Base-by-base conservation (phyloP, 2,113 vertebrate genomes). In the Zapornia atra region DNA sequence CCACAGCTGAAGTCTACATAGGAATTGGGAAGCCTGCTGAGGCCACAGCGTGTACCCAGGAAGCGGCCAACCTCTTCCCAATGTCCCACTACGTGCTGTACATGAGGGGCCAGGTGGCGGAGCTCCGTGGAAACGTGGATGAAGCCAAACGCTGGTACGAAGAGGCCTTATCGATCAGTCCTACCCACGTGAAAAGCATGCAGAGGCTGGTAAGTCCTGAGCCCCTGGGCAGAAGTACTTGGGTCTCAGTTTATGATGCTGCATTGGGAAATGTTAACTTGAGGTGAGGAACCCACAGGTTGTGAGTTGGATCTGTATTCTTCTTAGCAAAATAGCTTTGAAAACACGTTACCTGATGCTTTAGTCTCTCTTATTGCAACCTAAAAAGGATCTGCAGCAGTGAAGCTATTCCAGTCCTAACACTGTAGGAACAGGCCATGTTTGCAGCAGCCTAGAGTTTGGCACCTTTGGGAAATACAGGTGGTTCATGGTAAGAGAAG, bases 121-220 rank as follows among this genome's bases (percentile, higher is more conserved):
- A 99, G 97, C 99, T 99, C 57, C 98, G 98, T 56, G 99, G 99
- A 38, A 99, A 99, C 96, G 95, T 98, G 1, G 99, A 99, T 19
- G 99, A 99, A 91, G 99, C 99, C 79, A 99, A 98, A 83, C 99
- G 99, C 83, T 99, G 99, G 99, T 99, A 99, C 80, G 99, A 99
- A 92, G 99, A 99, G 93, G 99, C 99, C 78, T 98, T 99, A 93
- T 99, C 99, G 88, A 99, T 99, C 97, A 99, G 99, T 94, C 99
- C 99, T 19, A 99, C 99, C 22, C 99, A 99, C 0, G 99, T 99
- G 95, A 99, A 99, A 98, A 99, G 99, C 97, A 99, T 99, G 99
- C 99, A 99, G 97, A 98, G 99, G 94, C 98, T 99, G 99, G 99
- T 99, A 97, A 99, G 99, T 98, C 71, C 28, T 19, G 38, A 71